These are phyloP conservation scores for Polypterus bichir DNA, from an alignment of 2,113 vertebrate genomes.

Conservation along the genomic window DNA sequence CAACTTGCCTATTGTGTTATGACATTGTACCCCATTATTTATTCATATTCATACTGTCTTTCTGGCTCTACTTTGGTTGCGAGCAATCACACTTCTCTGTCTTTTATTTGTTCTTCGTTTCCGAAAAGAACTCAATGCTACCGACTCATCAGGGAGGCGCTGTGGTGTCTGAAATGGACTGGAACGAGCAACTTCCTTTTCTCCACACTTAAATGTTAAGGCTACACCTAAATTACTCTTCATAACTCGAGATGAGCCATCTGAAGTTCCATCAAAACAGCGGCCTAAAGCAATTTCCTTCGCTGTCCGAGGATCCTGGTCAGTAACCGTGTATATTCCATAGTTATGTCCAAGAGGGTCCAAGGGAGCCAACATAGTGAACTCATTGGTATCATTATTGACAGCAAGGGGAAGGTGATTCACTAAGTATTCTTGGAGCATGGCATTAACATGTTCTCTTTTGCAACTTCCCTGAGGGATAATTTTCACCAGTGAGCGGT, in stretches of 20 bases:
- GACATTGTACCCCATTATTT: too few species aligned
- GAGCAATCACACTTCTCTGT: slow-evolving; percentile 33
- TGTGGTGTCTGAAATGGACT: slow-evolving; percentile 72
- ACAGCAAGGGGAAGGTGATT: slow-evolving; percentile 87
- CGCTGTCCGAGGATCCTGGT: slow-evolving; percentile 83
- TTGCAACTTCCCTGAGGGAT: slow-evolving; percentile 84
- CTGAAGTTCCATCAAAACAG: slow-evolving; percentile 88
- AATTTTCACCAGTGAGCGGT: slow-evolving; percentile 82
- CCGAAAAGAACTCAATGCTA: slow-evolving; percentile 27
- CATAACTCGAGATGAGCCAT: slow-evolving; percentile 81
- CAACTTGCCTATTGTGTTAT: too few species aligned
- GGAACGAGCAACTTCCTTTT: slow-evolving; percentile 57
- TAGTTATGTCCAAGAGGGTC: slow-evolving; percentile 95
- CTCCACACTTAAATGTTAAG: slow-evolving; percentile 73
- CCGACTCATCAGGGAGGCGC: slow-evolving; percentile 35
- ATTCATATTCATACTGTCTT: too few species aligned
- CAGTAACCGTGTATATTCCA: slow-evolving; percentile 90
- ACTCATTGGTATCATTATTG: slow-evolving; percentile 88
- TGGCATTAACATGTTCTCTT: slow-evolving; percentile 65
- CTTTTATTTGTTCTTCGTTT: slow-evolving; percentile 31
- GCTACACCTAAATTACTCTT: slow-evolving; percentile 74
- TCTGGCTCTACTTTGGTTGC: too few species aligned
- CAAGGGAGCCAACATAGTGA: slow-evolving; percentile 90
- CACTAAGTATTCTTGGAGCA: slow-evolving; percentile 89
- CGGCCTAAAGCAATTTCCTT: slow-evolving; percentile 91